A percentile compares a stretch with the other conserved stretches of the same genome.
These are phyloP conservation scores for Drosophila ironensis DNA, from an alignment of 1,140 invertebrate genomes.

Conservation along the genomic window DNA sequence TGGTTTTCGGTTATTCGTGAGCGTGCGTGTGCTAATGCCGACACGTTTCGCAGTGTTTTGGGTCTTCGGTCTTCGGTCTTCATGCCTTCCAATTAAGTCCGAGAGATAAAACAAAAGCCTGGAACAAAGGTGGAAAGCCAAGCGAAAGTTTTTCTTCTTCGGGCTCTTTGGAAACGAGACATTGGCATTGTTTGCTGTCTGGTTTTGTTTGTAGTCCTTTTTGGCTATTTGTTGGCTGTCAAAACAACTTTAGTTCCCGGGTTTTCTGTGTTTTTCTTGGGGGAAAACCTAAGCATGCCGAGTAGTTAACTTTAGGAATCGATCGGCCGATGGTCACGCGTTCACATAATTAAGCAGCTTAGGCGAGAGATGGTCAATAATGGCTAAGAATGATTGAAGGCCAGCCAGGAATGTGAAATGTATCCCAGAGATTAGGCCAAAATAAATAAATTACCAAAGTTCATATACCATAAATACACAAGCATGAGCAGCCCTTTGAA, in stretches of 20 bases:
- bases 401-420: not conserved
- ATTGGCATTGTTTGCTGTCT: conserved; percentile 7
- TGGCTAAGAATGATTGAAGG: not conserved
- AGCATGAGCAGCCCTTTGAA: not conserved
- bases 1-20: conserved; percentile 49
- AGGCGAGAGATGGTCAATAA: conserved; percentile 25
- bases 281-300: conserved; percentile 23
- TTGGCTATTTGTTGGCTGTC: conserved; percentile 35
- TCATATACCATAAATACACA: not conserved
- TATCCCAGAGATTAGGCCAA: not conserved
- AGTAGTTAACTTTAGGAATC: conserved; percentile 36
- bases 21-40: conserved; percentile 54
- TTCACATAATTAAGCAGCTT: conserved; percentile 28
- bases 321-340: conserved; percentile 6
- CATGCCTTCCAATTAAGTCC: conserved; percentile 67
- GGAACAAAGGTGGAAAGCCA: conserved; percentile 55
- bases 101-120: conserved; percentile 58
- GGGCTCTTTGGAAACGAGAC: no score
- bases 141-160: conserved; percentile 17
- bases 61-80: conserved; percentile 45
- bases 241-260: conserved; percentile 40
- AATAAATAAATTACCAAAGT: not conserved
- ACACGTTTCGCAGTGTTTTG: conserved; percentile 43
- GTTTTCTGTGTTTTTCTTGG: not conserved
- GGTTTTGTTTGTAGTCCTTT: conserved; percentile 24